Conservation (phyloP, 2,888 invertebrate species). For the Dastarcus helophoroides region DNA sequence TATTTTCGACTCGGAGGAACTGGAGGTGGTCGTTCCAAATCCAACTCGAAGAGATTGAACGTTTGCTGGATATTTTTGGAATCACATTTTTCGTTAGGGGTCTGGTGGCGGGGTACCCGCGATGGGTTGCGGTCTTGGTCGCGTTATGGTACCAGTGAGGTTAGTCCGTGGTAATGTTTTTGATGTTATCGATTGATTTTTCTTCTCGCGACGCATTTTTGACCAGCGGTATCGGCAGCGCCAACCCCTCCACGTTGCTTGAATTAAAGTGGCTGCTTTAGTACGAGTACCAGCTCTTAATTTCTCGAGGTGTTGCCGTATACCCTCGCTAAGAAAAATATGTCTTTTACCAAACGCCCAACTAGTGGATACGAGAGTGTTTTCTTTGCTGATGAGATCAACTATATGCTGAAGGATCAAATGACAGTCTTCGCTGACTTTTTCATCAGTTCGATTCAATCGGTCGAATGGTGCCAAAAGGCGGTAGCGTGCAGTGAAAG, state of each 20-base stretch:
- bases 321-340: conserved; percentile 88
- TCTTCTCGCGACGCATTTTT: conserved; percentile 35
- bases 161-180: conserved; percentile 9
- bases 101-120: conserved; percentile 80
- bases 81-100: conserved; percentile 74
- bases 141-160: conserved; percentile 28
- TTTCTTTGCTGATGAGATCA: conserved; percentile 44
- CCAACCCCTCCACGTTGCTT: conserved; percentile 77
- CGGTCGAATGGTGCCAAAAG: conserved; percentile 71
- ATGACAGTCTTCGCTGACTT: conserved; percentile 61
- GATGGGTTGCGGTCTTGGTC: conserved; percentile 81
- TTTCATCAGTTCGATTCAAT: conserved; percentile 54
- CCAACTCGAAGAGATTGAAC: conserved; percentile 79
- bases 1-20: conserved; percentile 84
- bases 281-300: conserved; percentile 66
- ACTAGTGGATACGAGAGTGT: conserved; percentile 51
- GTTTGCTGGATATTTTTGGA: conserved; percentile 82
- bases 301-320: conserved; percentile 79
- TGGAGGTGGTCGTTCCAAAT: conserved; percentile 84
- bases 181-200: conserved; percentile 12
- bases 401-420: conserved; percentile 61
- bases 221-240: conserved; percentile 58
- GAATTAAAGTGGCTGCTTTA: conserved; percentile 73
- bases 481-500: conserved; percentile 77
- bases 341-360: conserved; percentile 91